Conservation (phyloP, 2,113 vertebrate genomes). For the Colistium nudipinnis region DNA sequence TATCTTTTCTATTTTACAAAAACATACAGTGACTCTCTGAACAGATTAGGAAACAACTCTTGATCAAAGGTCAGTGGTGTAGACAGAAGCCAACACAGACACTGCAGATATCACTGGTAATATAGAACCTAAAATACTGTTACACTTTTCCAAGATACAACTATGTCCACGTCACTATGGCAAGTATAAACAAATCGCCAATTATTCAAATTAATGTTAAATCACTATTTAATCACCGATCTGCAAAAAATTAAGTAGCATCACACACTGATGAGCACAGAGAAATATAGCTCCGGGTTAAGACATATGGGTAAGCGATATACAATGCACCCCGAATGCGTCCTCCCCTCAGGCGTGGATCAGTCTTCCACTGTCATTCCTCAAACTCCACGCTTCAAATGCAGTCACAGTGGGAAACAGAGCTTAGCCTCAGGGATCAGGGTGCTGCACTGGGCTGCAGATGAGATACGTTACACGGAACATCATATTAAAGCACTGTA, state of each 20-base stretch:
- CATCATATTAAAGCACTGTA: conserved; percentile 37
- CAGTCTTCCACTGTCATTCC: not conserved
- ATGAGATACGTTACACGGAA: conserved; percentile 18
- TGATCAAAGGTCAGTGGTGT: conserved; percentile 61
- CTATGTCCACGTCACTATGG: conserved; percentile 56
- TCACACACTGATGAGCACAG: conserved; percentile 50
- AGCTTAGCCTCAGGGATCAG: not conserved
- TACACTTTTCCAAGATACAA: conserved; percentile 40
- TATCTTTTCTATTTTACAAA: conserved; percentile 68
- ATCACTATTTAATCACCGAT: conserved; percentile 36
- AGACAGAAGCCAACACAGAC: conserved; percentile 57
- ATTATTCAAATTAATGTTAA: conserved; percentile 23
- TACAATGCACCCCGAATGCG: conserved; percentile 1
- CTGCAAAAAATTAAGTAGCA: conserved; percentile 28
- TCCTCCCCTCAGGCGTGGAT: not conserved
- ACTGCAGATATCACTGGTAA: conserved; percentile 45
- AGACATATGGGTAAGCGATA: conserved; percentile 65
- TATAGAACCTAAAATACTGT: conserved; percentile 38
- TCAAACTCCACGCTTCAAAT: not conserved
- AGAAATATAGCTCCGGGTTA: conserved; percentile 47
- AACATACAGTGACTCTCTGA: conserved; percentile 60
- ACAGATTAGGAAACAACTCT: conserved; percentile 55
- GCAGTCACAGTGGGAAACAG: not conserved
- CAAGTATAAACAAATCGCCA: conserved; percentile 33
- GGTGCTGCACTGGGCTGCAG: conserved; percentile 5